phyloP scores from a whole-genome alignment of 2,113 vertebrate genomes.

The Sarotherodon lohbergeri region DNA sequence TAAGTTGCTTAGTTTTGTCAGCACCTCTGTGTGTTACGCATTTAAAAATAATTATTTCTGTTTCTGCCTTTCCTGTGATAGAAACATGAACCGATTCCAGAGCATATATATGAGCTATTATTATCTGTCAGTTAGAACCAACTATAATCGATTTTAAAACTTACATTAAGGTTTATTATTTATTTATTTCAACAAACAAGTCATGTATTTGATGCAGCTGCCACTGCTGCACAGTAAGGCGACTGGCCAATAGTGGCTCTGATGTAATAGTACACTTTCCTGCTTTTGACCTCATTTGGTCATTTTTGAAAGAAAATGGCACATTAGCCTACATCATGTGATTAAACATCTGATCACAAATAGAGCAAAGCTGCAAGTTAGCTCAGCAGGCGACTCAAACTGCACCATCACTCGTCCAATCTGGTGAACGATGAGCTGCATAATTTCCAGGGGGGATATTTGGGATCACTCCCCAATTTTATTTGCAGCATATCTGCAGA shows the following conservation, averaged over 20 bases:
- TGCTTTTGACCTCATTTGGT: not conserved
- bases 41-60: not conserved
- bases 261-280: not conserved
- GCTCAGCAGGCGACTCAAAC: not conserved
- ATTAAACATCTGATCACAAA: not conserved
- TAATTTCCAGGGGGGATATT: not conserved
- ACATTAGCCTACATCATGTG: not conserved
- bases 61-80: not conserved
- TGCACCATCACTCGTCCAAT: not conserved
- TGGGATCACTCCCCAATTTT: not conserved
- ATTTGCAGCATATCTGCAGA: not conserved
- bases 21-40: not conserved
- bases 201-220: not conserved
- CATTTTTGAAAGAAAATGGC: not conserved
- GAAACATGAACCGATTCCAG: not conserved
- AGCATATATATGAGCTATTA: not conserved
- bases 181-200: not conserved
- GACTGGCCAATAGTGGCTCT: not conserved
- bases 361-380: not conserved
- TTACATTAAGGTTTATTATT: not conserved
- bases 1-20: not conserved
- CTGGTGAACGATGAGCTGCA: not conserved
- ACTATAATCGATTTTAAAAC: not conserved
- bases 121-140: not conserved
- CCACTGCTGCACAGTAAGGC: not conserved